Conservation (phyloP, 2,797 vertebrate genomes). For the Gastrophryne carolinensis region DNA sequence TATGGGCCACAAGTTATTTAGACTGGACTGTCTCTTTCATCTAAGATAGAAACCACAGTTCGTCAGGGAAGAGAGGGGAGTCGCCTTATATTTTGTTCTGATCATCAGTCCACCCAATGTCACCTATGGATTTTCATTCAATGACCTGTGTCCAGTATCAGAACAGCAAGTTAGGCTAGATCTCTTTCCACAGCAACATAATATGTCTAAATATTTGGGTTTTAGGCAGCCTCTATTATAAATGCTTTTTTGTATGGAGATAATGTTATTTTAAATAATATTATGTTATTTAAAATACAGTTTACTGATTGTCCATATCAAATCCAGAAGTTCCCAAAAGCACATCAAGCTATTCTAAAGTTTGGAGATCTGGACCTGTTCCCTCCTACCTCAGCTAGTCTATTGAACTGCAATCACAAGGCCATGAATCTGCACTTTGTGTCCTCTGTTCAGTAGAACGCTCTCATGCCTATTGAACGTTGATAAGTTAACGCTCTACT, state of each 20-base stretch:
- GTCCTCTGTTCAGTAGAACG: slow-evolving; percentile 70
- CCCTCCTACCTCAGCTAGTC: slow-evolving; percentile 80
- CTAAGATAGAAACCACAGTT: no score
- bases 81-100: no score
- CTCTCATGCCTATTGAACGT: slow-evolving; percentile 73
- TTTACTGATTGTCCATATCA: slow-evolving; percentile 53
- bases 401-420: slow-evolving; percentile 75
- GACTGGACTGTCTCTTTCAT: no score
- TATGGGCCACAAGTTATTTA: no score
- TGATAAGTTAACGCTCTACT: slow-evolving; percentile 73
- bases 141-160: no score
- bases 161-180: no score
- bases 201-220: no score
- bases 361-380: slow-evolving; percentile 70
- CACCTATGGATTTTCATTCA: no score
- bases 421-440: slow-evolving; percentile 81
- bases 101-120: no score
- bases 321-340: slow-evolving; percentile 65
- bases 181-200: no score
- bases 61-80: no score
- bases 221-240: neutral
- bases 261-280: neutral
- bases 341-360: slow-evolving; percentile 53
- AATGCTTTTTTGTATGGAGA: neutral
- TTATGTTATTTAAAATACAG: neutral